Evolutionary conservation across 2,797 vertebrate genomes (phyloP), one percentile per base, ranked within the genome.

Genomic region (Acrossocheilus fasciatus): DNA sequence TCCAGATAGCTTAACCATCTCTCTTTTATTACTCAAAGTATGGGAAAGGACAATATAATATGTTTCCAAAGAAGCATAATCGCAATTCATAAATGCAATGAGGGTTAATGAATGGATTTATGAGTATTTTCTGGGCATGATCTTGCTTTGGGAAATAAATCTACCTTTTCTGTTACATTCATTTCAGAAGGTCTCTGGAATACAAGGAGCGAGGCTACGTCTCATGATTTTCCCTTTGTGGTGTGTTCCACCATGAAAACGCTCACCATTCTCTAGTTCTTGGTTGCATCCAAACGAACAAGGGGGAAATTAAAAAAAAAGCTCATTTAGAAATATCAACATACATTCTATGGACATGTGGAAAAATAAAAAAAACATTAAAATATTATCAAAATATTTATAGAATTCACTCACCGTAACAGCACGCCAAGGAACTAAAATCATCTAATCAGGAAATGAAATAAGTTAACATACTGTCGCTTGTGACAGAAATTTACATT

Each of bases 401-500:
- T 89, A 89, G 89, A 90, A 91, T 91, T 92, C 87, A 95, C 91
- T 92, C 92, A 94, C 90, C 87, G 88, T 91, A 92, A 92, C 90
- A 90, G 89, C 90, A 94, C 91, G 90, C 86, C 90, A 89, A 93
- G 83, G 91, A 93, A 91, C 93, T 91, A 91, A 94, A 94, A 90
- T 82, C 87, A 91, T 89, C 87, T 91, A 94, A 94, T 87, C 88
- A 68, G 86, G 80, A 91, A 93, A 93, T 52, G 74, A 93, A 95
- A 94, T 94, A 95, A 94, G 88, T 95, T 93, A 94, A 93, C 91
- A 93, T 92, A 93, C 91, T 41, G 77, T 88, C 76, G 62, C 87
- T 91, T 87, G 90, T 93, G 89, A 94, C 89, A 92, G 50, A 91
- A 90, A 94, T 95, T 93, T 95, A 95, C 94, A 96, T 89, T 95